Percentiles rank a stretch among this genome's conserved stretches.
Conservation (phyloP, 2,888 invertebrate genomes). For the Cepaea hortensis region DNA sequence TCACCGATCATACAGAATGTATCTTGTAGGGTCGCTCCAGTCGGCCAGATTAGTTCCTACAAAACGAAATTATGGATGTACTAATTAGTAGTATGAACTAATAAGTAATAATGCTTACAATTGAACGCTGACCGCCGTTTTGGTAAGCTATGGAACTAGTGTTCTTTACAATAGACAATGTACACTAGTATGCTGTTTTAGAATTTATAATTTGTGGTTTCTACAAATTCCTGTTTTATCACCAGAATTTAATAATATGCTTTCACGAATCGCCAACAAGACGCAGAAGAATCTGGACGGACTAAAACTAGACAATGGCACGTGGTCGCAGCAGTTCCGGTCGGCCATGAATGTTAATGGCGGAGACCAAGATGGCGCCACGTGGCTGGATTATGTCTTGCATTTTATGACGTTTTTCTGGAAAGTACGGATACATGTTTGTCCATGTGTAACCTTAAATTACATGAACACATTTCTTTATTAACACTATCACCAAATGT, state of each 20-base stretch:
- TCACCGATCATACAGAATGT: too few species aligned
- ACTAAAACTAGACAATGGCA: constrained; percentile 78
- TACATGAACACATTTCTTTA: background rate
- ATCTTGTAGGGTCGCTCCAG: too few species aligned
- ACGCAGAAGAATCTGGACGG: constrained; percentile 79
- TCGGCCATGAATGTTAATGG: constrained; percentile 81
- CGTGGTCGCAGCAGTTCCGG: constrained; percentile 79
- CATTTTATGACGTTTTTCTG: constrained; percentile 81
- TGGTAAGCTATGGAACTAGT: too few species aligned
- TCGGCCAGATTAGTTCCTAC: too few species aligned
- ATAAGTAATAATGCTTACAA: too few species aligned
- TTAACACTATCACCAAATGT: background rate
- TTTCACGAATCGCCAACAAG: constrained; percentile 78
- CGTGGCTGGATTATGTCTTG: constrained; percentile 78
- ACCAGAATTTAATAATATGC: constrained; percentile 79
- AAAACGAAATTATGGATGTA: too few species aligned
- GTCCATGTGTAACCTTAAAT: background rate
- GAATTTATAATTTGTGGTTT: background rate
- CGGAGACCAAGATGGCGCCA: constrained; percentile 80
- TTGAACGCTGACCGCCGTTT: too few species aligned
- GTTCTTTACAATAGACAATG: too few species aligned
- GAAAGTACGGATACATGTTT: constrained; percentile 76
- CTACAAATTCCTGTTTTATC: background rate
- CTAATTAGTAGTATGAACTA: too few species aligned
- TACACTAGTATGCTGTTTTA: too few species aligned